Evolutionary conservation across 2,113 vertebrate genomes (phyloP).

Genomic region (Epinephelus moara): DNA sequence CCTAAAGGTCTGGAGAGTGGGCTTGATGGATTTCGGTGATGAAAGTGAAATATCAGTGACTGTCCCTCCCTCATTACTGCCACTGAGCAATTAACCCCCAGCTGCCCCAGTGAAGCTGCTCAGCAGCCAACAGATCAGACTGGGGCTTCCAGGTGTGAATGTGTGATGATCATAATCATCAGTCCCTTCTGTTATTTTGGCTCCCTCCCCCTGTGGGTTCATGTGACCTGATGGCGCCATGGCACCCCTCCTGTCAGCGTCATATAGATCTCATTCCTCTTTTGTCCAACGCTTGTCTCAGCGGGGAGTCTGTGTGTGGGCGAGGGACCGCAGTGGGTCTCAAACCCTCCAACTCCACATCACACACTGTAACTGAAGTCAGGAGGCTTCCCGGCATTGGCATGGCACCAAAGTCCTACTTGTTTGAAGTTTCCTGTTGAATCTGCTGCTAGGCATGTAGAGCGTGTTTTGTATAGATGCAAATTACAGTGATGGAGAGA

Average conservation of each 20-base stretch:
- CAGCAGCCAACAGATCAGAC: too few species aligned
- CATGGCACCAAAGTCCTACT: background rate
- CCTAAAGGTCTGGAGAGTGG: background rate
- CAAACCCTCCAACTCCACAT: too few species aligned
- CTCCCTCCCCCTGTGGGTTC: constrained; percentile 17
- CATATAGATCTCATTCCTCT: constrained; percentile 11
- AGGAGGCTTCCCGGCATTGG: constrained; percentile 27
- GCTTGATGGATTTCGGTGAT: too few species aligned
- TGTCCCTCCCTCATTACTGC: too few species aligned
- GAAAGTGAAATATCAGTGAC: too few species aligned
- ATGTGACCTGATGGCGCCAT: constrained; percentile 25
- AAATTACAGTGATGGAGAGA: constrained; percentile 16
- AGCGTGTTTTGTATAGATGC: constrained; percentile 29
- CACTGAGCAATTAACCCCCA: too few species aligned
- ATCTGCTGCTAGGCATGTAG: constrained; percentile 7
- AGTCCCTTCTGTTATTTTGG: background rate
- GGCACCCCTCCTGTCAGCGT: constrained; percentile 30
- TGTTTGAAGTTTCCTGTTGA: constrained; percentile 33
- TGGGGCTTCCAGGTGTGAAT: too few species aligned
- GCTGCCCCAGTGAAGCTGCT: too few species aligned
- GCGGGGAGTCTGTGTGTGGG: constrained; percentile 2
- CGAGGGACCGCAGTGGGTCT: constrained; percentile 11
- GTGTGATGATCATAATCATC: constrained; percentile 1
- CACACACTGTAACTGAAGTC: constrained; percentile 18
- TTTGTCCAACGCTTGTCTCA: constrained; percentile 22